Base-by-base conservation (phyloP, 2,113 vertebrate species). In the Tretioscincus oriximinensis region DNA sequence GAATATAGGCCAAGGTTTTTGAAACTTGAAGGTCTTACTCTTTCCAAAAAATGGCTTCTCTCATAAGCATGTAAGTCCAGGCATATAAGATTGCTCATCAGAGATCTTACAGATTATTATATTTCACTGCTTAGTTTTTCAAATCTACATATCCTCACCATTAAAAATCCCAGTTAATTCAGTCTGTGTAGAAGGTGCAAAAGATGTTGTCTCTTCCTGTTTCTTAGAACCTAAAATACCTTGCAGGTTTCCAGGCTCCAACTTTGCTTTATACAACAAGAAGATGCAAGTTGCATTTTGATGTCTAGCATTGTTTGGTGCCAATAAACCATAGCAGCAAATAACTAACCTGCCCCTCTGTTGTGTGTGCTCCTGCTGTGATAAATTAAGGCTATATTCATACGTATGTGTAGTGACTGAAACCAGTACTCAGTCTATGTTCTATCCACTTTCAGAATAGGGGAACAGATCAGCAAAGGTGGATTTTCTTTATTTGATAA, bases 21-120 rank as follows among this genome's bases (percentile, higher is more conserved):
- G 96, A 96, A 96, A 96, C 94, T 95, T 93, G 86, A 91, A 93
- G 92, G 93, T 93, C 88, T 90, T 92, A 93, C 92, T 95, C 93
- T 92, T 95, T 95, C 93, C 94, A 95, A 92, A 93, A 90, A 93
- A 94, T 90, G 89, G 88, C 92, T 94, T 95, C 92, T 87, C 90
- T 95, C 94, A 95, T 80, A 91, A 89, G 72, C 66, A 5, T 91
- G 94, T 95, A 95, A 95, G 95, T 95, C 92, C 66, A 83, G 73
- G 78, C 80, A 28, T 85, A 86, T 77, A 60, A 85, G 85, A 85
- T 92, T 90, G 78, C 68, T 84, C 89, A 88, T 73, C 74, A 86
- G 71, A 64, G 84, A 80, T 61, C 54, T 88, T 90, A 82, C 82
- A 92, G 67, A 70, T 87, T 90, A 84, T 84, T 47, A 61, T 68